These are phyloP conservation scores for Rhizomys pruinosus DNA, from an alignment of 2,113 vertebrate species.

Conservation along the genomic window DNA sequence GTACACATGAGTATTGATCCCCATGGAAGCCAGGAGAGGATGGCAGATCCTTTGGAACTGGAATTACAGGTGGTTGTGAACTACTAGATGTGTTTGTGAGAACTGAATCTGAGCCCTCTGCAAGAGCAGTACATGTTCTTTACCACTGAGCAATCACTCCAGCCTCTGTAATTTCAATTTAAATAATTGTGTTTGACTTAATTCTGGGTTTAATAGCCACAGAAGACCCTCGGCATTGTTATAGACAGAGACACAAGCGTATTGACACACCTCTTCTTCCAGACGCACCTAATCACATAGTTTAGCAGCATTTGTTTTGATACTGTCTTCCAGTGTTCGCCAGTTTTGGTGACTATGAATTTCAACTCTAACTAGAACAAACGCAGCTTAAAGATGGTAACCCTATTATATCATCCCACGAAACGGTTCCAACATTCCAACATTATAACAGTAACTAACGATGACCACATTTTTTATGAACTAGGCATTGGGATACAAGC, in stretches of 20 bases:
- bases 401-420: neutral
- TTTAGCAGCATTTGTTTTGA: neutral
- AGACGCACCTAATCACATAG: neutral
- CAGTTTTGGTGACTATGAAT: neutral
- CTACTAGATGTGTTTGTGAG: neutral
- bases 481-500: neutral
- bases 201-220: conserved; percentile 14
- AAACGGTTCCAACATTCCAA: neutral
- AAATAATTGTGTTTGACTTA: neutral
- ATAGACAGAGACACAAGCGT: neutral
- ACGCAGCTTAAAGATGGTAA: neutral
- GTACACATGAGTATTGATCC: neutral
- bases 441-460: neutral
- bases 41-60: neutral
- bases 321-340: neutral
- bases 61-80: neutral
- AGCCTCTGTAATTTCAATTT: neutral
- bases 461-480: neutral
- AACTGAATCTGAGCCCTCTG: neutral
- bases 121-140: neutral
- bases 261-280: neutral
- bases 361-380: neutral
- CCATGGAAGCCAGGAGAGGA: neutral
- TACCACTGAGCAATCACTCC: neutral
- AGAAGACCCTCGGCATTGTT: neutral